These are phyloP conservation scores for Mola mola DNA, from an alignment of 2,113 vertebrate genomes.

Conservation along the genomic window DNA sequence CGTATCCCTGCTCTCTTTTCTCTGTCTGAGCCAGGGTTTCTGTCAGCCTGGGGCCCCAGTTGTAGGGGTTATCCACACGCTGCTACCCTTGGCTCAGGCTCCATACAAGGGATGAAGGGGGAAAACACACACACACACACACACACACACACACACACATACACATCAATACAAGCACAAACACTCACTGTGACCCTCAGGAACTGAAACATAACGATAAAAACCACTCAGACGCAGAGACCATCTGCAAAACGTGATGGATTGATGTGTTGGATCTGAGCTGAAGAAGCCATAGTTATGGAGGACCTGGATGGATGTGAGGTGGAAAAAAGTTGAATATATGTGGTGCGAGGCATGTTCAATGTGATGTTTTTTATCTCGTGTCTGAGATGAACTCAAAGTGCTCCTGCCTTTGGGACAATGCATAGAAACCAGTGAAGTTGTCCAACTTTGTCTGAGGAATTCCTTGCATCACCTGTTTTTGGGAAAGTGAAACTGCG, in stretches of 20 bases:
- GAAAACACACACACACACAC: slow-evolving; percentile 15
- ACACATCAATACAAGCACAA: slow-evolving; percentile 20
- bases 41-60: slow-evolving; percentile 50
- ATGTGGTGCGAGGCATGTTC: slow-evolving; percentile 56
- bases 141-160: slow-evolving; percentile 6
- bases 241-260: slow-evolving; percentile 53
- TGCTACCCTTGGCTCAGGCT: slow-evolving; percentile 44
- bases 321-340: slow-evolving; percentile 42
- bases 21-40: slow-evolving; percentile 51
- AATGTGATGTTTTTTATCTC: slow-evolving; percentile 65
- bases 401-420: slow-evolving; percentile 58
- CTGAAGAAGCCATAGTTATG: slow-evolving; percentile 43
- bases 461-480: slow-evolving; percentile 34
- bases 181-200: slow-evolving; percentile 38
- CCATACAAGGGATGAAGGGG: no score
- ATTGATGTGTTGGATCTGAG: slow-evolving; percentile 52
- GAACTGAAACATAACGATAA: slow-evolving; percentile 34
- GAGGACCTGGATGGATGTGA: slow-evolving; percentile 15
- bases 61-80: slow-evolving; percentile 53
- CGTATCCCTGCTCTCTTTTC: slow-evolving; percentile 50
- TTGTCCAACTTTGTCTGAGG: slow-evolving; percentile 31
- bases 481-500: slow-evolving; percentile 18
- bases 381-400: slow-evolving; percentile 64
- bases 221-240: slow-evolving; percentile 11
- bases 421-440: slow-evolving; percentile 22